Evolutionary conservation across 2,888 invertebrate species (phyloP).

Genomic region (Helobdella robusta): DNA sequence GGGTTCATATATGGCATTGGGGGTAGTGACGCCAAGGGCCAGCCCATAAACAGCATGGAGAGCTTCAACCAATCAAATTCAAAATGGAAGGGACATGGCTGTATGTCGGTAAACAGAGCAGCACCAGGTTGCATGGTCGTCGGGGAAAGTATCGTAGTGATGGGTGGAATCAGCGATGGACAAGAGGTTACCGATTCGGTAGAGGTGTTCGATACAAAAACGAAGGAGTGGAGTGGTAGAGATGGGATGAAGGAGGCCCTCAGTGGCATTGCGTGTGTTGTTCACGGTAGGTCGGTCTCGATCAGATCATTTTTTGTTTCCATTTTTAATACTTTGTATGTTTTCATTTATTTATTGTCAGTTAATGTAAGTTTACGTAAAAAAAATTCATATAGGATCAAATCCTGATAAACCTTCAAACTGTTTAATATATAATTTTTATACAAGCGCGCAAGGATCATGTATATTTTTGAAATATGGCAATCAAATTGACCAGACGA

Average conservation of each 20-base stretch:
- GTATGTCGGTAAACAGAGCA: slow-evolving; percentile 45
- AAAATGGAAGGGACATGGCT: slow-evolving; percentile 27
- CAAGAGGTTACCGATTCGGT: slow-evolving; percentile 44
- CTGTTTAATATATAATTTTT: no score
- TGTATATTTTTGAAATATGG: no score
- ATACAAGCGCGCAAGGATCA: no score
- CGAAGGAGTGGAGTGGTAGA: slow-evolving; percentile 40
- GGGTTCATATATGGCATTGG: slow-evolving; percentile 43
- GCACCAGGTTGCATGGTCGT: slow-evolving; percentile 39
- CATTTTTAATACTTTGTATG: no score
- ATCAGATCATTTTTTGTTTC: not conserved
- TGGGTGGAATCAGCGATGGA: slow-evolving; percentile 43
- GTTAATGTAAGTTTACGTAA: no score
- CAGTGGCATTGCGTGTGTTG: slow-evolving; percentile 42
- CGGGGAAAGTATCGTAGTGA: slow-evolving; percentile 41
- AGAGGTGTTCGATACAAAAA: slow-evolving; percentile 41
- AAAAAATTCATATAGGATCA: no score
- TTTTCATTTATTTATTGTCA: no score
- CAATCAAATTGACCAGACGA: no score
- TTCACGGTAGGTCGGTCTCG: slow-evolving; percentile 30
- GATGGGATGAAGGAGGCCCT: slow-evolving; percentile 39
- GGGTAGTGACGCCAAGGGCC: slow-evolving; percentile 45
- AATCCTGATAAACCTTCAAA: no score
- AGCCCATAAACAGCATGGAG: slow-evolving; percentile 44
- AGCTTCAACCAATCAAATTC: slow-evolving; percentile 25